Conservation (phyloP, 1,140 invertebrate genomes). For the Globodera rostochiensis region DNA sequence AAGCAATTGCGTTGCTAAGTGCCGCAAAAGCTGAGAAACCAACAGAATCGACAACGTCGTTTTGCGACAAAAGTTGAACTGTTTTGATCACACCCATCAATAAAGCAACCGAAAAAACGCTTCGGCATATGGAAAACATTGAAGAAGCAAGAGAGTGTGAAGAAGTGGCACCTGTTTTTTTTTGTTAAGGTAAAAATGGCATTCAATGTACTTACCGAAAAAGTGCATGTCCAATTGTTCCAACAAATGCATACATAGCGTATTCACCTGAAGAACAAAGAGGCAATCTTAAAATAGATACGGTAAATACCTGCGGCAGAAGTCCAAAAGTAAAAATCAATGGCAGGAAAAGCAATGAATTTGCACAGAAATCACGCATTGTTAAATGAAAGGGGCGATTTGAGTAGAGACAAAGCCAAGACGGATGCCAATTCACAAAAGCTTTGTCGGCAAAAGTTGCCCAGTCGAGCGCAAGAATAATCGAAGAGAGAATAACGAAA, state of each 20-base stretch:
- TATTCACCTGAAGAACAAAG: constrained; percentile 90
- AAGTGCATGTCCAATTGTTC: constrained; percentile 96
- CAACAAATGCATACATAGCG: constrained; percentile 88
- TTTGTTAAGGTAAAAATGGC: too few species aligned
- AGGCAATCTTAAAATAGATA: not conserved
- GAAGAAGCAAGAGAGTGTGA: constrained; percentile 82
- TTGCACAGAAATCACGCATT: constrained; percentile 64
- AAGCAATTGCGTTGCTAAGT: constrained; percentile 82
- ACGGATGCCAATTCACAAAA: constrained; percentile 52
- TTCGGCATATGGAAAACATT: constrained; percentile 80
- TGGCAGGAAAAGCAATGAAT: constrained; percentile 67
- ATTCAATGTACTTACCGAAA: constrained; percentile 73
- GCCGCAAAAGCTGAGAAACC: constrained; percentile 93
- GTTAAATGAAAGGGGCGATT: constrained; percentile 37
- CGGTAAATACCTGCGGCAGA: constrained; percentile 66
- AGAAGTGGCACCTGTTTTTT: constrained; percentile 76
- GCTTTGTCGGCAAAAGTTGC: constrained; percentile 2
- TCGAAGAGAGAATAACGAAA: constrained; percentile 82
- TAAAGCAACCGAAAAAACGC: constrained; percentile 77
- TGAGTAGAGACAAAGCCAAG: constrained; percentile 23
- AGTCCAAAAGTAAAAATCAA: constrained; percentile 69
- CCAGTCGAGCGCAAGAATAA: constrained; percentile 75
- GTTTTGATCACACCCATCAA: constrained; percentile 77
- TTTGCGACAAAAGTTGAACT: constrained; percentile 16
- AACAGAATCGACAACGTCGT: constrained; percentile 79